Evolutionary conservation across 2,888 invertebrate species (phyloP), one percentile per base, ranked within the genome.

Genomic region (Leptopilina myrica): DNA sequence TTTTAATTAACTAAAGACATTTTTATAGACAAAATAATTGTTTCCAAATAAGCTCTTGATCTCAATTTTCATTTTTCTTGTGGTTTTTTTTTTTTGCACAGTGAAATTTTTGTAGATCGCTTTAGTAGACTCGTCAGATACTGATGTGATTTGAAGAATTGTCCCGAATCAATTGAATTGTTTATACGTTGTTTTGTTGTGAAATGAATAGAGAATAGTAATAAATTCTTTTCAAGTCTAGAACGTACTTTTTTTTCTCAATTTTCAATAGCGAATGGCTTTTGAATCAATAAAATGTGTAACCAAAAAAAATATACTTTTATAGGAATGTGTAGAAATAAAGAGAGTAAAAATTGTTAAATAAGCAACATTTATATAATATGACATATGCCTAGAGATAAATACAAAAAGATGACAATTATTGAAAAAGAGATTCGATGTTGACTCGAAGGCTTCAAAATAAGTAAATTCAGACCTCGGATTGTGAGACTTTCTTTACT

Each of bases 321-420:
- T 33, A 59, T 7, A 59, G n/a, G 59, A 7, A 5, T n/a, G 11
- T 56, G 56, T 14, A 64, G 64, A 7, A 20, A 64, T 26, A 53
- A 20, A 69, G 33, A 14, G n/a, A 14, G 14, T 20, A 69, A 49
- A 26, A 26, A 56, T 69, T 53, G 14, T 53, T 26, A 69, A 56
- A 69, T 69, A 69, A 56, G 49, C 69, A 69, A 69, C 53, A 69
- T 69, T 69, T 69, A 69, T 69, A 69, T 56, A 20, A 62, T 20
- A 20, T 62, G 49, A 69, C n/a, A 49, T 20, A 46, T 6, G 69
- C 69, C 53, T 69, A 69, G 2, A 33, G 12, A 69, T 20, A 62
- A 1, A 20, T 69, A 53, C 20, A 69, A 69, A 69, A 69, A 69
- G 49, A 20, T 49, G 49, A 11, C 49, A 49, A 66, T 20, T 66